Conservation (phyloP, 2,113 vertebrate genomes). For the Apaloderma vittatum region DNA sequence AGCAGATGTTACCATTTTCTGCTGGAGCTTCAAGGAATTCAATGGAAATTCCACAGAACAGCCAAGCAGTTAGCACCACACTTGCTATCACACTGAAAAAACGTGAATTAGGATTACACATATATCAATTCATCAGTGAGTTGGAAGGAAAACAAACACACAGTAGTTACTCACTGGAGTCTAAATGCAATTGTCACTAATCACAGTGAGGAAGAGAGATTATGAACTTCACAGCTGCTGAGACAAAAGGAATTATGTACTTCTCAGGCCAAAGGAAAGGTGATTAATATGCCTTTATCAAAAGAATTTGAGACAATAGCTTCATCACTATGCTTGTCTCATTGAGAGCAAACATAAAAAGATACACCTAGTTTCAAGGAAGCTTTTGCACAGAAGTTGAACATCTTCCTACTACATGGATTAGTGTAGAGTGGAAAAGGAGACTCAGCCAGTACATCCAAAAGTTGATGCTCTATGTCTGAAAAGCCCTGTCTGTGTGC, state of each 20-base stretch:
- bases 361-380: background rate
- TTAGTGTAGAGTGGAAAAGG: background rate
- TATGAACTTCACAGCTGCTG: background rate
- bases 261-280: background rate
- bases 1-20: conserved; percentile 42
- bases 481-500: background rate
- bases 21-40: background rate
- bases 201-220: conserved; percentile 21
- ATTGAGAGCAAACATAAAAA: background rate
- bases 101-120: conserved; percentile 35
- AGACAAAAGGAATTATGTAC: conserved; percentile 12
- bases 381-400: background rate
- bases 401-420: background rate
- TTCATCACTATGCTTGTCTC: background rate
- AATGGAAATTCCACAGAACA: conserved; percentile 32
- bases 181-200: conserved; percentile 31
- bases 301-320: background rate
- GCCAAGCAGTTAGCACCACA: background rate
- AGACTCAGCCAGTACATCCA: background rate
- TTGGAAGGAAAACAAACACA: conserved; percentile 33
- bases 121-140: conserved; percentile 40
- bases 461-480: background rate
- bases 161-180: conserved; percentile 6
- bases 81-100: conserved; percentile 33
- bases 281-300: background rate